phyloP scores from a whole-genome alignment of 2,113 vertebrate genomes.

The Porphyrio hochstetteri region DNA sequence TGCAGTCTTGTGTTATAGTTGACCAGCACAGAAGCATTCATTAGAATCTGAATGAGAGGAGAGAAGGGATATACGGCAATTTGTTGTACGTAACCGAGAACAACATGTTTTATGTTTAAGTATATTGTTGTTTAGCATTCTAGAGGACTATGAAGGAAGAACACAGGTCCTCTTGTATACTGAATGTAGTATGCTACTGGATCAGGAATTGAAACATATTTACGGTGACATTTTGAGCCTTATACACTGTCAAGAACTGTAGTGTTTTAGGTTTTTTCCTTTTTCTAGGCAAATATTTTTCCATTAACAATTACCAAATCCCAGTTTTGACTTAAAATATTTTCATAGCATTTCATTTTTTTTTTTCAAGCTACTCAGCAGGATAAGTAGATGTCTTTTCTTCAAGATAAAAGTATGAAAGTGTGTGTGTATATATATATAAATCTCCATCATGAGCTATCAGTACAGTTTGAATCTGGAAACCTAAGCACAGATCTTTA shows the following conservation, averaged over 20 bases:
- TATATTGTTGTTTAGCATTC: background rate
- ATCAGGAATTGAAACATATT: background rate
- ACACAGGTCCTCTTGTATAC: background rate
- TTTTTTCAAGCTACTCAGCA: background rate
- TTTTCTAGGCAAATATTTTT: background rate
- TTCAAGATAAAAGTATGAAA: background rate
- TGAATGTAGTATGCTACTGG: background rate
- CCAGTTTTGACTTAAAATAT: background rate
- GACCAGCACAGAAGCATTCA: slow-evolving; percentile 15
- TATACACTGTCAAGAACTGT: background rate
- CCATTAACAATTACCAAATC: background rate
- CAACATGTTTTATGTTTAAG: background rate
- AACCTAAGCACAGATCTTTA: background rate
- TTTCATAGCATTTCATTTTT: background rate
- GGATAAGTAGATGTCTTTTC: background rate
- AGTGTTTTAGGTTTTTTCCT: background rate
- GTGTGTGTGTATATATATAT: no score
- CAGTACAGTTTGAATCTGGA: background rate
- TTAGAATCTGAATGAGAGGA: slow-evolving; percentile 51
- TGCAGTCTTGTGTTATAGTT: background rate
- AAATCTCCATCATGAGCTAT: background rate
- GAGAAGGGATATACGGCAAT: background rate
- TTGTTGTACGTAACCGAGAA: slow-evolving; percentile 3
- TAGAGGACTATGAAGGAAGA: background rate
- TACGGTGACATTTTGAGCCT: background rate